Evolutionary conservation across 1,140 invertebrate genomes (phyloP).

Genomic region (Zaprionus africanus): DNA sequence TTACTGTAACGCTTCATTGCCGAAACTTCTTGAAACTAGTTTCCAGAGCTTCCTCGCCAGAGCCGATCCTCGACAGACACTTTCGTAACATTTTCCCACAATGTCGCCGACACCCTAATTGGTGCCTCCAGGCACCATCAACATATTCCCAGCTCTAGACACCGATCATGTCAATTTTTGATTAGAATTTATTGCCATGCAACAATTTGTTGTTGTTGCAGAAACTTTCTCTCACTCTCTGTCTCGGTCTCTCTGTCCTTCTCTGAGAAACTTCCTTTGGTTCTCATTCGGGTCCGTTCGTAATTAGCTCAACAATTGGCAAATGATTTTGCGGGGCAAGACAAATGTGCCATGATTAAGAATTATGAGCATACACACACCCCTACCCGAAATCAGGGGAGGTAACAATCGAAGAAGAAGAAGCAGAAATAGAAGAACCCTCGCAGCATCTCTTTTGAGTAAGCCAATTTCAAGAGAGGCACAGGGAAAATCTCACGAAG

Average conservation of each 20-base stretch:
- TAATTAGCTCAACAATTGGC: conserved; percentile 78
- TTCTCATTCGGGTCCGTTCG: conserved; percentile 5
- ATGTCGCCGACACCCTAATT: conserved; percentile 54
- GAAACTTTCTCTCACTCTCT: neutral
- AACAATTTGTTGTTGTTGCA: conserved; percentile 38
- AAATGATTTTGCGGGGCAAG: conserved; percentile 67
- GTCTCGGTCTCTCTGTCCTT: neutral
- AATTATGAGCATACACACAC: conserved; percentile 50
- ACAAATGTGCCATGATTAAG: conserved; percentile 52
- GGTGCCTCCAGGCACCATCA: conserved; percentile 35
- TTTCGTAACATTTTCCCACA: conserved; percentile 60
- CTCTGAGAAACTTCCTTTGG: conserved; percentile 11
- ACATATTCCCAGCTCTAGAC: conserved; percentile 19
- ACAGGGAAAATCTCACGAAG: conserved; percentile 31
- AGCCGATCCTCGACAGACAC: neutral
- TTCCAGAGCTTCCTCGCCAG: conserved; percentile 14
- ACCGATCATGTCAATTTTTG: conserved; percentile 69
- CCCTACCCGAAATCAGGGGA: conserved; percentile 8
- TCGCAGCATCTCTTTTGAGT: conserved; percentile 1
- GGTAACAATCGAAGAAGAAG: neutral
- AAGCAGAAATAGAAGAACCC: neutral
- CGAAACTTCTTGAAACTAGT: conserved; percentile 58
- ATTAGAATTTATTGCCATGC: conserved; percentile 74
- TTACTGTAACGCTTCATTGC: conserved; percentile 40
- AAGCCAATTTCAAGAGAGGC: conserved; percentile 19